Base-by-base conservation (phyloP, 2,888 invertebrate genomes). In the Chrysopilus asiliformis region DNA sequence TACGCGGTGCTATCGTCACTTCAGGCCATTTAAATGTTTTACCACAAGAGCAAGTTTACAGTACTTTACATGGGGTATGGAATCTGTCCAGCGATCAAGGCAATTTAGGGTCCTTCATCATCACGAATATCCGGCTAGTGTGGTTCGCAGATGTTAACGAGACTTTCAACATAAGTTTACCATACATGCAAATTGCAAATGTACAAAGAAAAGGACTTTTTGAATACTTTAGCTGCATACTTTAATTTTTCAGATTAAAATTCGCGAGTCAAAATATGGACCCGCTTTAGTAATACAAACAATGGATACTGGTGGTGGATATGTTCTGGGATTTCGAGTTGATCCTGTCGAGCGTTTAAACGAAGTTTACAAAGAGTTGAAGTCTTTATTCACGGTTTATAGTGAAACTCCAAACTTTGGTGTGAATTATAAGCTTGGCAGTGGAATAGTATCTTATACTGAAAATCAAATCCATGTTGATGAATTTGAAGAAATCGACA, bases 121-220 rank as follows among this genome's bases (percentile, higher is more conserved):
- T 94, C 17, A 93, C 91, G n/a, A 98, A 95, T 58, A 79, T 97
- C 14, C 73, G 98, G 13, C 64, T 97, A 1, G 93, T 98, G 1
- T 98, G 98, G 98, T 94, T 80, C 59, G 97, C 97, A 1, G 90
- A 94, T 51, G 74, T 91, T 59, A 98, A 97, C 59, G 85, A 91
- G 52, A 77, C 80, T 1, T 98, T 97, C 60, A 98, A 98, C 58
- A 86, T 97, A 28, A 95, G 95, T 28, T 72, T 98, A 57, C 97
- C 98, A 0, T 97, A 90, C 56, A 71, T 97, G 44, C 93, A 94
- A 59, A 82, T 97, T 49, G 75, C 77, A 25, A 74, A 60, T 50
- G 85, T 86, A 59, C n/a, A n/a, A n/a, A n/a, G n/a, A n/a, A n/a
- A n/a, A n/a, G n/a, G n/a, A n/a, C n/a, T n/a, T n/a, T n/a, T n/a